A percentile compares a stretch with the other conserved stretches of the same genome.
phyloP scores from a whole-genome alignment of 2,113 vertebrate species.

The Leptosomus discolor region DNA sequence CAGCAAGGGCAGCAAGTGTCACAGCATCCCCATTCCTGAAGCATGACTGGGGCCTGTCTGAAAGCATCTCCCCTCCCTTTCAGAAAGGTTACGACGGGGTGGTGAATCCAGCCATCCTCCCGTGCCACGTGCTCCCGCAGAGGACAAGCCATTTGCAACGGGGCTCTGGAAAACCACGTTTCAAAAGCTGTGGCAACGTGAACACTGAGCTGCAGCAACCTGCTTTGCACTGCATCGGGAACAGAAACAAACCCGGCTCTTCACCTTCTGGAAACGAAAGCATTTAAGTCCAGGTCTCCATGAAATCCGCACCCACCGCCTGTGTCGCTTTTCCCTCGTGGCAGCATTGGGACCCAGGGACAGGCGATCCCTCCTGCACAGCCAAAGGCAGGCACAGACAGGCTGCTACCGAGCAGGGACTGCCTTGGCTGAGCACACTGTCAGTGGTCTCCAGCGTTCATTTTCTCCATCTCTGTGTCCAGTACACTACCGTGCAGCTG shows the following conservation, averaged over 20 bases:
- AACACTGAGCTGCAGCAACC: background rate
- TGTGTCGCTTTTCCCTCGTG: rapidly evolving
- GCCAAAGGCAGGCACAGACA: background rate
- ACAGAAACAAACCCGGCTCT: background rate
- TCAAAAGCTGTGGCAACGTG: background rate
- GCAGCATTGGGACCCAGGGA: rapidly evolving
- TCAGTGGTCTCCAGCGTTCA: rapidly evolving
- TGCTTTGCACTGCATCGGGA: background rate
- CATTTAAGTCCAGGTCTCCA: background rate
- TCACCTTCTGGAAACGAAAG: background rate
- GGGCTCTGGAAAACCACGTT: background rate
- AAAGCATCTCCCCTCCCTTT: background rate
- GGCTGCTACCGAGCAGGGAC: background rate
- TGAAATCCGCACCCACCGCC: background rate
- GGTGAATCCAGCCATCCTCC: background rate
- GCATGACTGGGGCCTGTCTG: background rate
- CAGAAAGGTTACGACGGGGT: rapidly evolving
- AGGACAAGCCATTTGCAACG: rapidly evolving
- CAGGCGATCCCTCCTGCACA: background rate
- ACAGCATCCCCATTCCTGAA: background rate
- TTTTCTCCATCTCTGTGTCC: background rate
- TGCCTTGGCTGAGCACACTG: background rate
- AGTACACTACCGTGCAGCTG: background rate
- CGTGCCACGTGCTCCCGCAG: rapidly evolving
- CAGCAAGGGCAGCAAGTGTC: background rate